Conservation (phyloP, 1,140 invertebrate genomes). For the Tetraneura akinire region DNA sequence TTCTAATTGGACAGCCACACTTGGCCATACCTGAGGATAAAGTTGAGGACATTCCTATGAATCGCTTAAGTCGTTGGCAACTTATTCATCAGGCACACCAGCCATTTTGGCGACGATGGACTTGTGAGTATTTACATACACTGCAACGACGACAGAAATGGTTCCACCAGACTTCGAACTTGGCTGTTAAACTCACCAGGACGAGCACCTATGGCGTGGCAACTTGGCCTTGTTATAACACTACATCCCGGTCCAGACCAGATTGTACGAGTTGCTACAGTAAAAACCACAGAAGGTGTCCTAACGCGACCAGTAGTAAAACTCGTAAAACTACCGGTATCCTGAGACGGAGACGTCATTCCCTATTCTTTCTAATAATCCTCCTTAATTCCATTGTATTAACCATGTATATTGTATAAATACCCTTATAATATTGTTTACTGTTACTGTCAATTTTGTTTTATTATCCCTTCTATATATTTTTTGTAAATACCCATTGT, state of each 20-base stretch:
- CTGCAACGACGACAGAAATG: slow-evolving; percentile 41
- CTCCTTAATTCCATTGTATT: too few species aligned
- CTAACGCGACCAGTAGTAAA: slow-evolving; percentile 52
- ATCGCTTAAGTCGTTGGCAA: slow-evolving; percentile 12
- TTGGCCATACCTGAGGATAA: slow-evolving; percentile 28
- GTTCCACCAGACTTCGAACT: not conserved
- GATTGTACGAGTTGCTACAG: slow-evolving; percentile 52
- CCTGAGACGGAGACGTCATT: too few species aligned
- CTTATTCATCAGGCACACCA: not conserved
- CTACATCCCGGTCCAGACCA: slow-evolving; percentile 55
- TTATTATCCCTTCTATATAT: too few species aligned
- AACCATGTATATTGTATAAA: too few species aligned
- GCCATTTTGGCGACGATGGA: slow-evolving; percentile 48
- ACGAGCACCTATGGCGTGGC: slow-evolving; percentile 54
- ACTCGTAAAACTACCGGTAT: slow-evolving; percentile 53
- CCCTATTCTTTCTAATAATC: too few species aligned
- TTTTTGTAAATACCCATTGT: too few species aligned
- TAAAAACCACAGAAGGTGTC: slow-evolving; percentile 54
- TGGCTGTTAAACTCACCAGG: not conserved
- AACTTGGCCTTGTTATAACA: slow-evolving; percentile 52
- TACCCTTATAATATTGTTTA: too few species aligned
- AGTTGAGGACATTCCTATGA: not conserved
- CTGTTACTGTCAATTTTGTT: too few species aligned
- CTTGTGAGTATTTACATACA: slow-evolving; percentile 38
- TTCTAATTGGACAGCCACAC: slow-evolving; percentile 55